Evolutionary conservation across 2,888 invertebrate genomes (phyloP).

Genomic region (Xylota segnis): DNA sequence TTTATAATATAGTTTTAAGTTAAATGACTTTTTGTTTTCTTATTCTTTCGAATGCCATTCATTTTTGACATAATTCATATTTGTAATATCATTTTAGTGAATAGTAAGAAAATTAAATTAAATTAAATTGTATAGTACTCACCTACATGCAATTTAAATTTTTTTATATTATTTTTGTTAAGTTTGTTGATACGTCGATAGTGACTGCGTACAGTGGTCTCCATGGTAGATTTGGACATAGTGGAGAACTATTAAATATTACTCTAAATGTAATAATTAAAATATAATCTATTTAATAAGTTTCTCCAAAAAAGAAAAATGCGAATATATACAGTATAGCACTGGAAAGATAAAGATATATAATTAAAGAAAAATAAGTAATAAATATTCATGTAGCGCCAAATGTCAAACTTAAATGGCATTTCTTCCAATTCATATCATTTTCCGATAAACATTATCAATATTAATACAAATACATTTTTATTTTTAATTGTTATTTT

Average conservation of each 20-base stretch:
- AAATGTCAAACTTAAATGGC: constrained; percentile 76
- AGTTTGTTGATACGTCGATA: constrained; percentile 75
- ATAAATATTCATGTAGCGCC: constrained; percentile 33
- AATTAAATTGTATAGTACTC: constrained; percentile 33
- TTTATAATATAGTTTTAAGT: constrained; percentile 47
- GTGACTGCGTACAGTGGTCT: constrained; percentile 85
- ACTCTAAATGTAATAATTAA: constrained; percentile 74
- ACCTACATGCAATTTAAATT: constrained; percentile 31
- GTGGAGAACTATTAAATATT: constrained; percentile 78
- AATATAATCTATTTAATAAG: constrained; percentile 78
- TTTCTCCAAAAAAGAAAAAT: constrained; percentile 62
- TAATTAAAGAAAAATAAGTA: constrained; percentile 2
- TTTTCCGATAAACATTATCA: constrained; percentile 42
- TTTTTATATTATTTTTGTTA: constrained; percentile 36
- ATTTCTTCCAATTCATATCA: constrained; percentile 63
- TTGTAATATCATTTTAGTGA: constrained; percentile 67
- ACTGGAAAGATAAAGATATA: constrained; percentile 40
- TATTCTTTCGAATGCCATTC: constrained; percentile 73
- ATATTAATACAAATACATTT: background rate
- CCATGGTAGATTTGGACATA: constrained; percentile 84
- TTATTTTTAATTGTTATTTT: background rate
- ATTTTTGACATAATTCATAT: constrained; percentile 74
- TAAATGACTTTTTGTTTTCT: constrained; percentile 30
- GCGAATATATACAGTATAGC: constrained; percentile 36
- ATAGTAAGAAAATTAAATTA: constrained; percentile 24